These are phyloP conservation scores for Indicator maculatus DNA, from an alignment of 2,113 vertebrate species.

Conservation along the genomic window DNA sequence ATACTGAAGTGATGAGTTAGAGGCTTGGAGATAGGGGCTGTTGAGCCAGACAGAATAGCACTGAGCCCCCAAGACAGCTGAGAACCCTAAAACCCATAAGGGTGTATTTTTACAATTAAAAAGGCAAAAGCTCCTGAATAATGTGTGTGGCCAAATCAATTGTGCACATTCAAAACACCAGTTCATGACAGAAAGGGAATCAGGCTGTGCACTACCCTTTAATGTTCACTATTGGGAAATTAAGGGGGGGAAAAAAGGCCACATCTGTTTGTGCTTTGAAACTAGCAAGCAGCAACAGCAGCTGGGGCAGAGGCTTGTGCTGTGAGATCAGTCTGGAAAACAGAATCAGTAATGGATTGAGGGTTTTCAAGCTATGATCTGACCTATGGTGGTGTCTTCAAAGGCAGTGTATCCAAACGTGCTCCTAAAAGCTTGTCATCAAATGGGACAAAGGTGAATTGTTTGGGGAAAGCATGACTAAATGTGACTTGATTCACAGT, in stretches of 20 bases:
- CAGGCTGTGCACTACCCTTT: background rate
- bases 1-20: background rate
- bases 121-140: background rate
- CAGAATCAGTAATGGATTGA: background rate
- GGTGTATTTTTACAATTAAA: background rate
- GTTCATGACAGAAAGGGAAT: background rate
- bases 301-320: background rate
- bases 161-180: background rate
- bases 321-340: slow-evolving; percentile 13
- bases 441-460: background rate
- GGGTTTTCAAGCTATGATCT: background rate
- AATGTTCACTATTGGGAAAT: background rate
- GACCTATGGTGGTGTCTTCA: background rate
- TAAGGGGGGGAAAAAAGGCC: background rate
- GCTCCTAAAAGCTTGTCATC: background rate
- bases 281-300: background rate
- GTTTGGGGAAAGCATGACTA: background rate
- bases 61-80: background rate
- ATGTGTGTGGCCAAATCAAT: background rate
- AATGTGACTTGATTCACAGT: accelerated
- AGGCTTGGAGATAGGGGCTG: background rate
- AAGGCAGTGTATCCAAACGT: background rate
- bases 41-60: background rate
- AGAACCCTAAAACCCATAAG: background rate
- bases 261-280: background rate